Evolutionary conservation across 2,888 invertebrate species (phyloP).

Genomic region (Lochmaea capreae): DNA sequence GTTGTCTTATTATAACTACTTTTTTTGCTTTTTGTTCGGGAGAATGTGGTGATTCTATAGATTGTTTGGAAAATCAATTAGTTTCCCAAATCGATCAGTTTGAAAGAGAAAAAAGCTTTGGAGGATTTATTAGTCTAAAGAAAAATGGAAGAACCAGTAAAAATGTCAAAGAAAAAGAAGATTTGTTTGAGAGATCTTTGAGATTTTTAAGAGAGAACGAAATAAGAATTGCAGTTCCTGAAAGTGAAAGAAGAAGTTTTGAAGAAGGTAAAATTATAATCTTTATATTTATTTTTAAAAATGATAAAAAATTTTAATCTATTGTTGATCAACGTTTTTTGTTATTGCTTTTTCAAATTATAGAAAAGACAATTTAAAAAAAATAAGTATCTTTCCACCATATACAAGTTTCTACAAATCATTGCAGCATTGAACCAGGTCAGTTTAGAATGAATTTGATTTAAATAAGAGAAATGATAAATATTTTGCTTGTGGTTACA

Average conservation of each 20-base stretch:
- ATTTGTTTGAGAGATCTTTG: conserved; percentile 66
- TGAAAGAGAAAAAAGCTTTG: conserved; percentile 65
- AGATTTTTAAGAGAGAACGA: conserved; percentile 67
- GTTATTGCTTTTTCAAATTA: not conserved
- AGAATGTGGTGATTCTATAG: conserved; percentile 56
- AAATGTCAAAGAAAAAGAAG: conserved; percentile 55
- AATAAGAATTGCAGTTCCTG: conserved; percentile 64
- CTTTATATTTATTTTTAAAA: not conserved
- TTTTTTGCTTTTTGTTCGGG: conserved; percentile 8
- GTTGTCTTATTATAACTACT: conserved; percentile 4
- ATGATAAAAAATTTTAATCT: too few relatives aligned
- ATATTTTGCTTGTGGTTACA: conserved; percentile 8
- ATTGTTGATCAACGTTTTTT: too few relatives aligned
- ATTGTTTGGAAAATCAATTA: conserved; percentile 64
- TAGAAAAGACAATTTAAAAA: not conserved
- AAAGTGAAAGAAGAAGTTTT: conserved; percentile 58
- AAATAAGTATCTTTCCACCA: not conserved
- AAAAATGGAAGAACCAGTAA: conserved; percentile 60
- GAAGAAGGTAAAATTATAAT: conserved; percentile 48
- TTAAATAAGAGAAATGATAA: conserved; percentile 28
- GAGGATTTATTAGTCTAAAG: conserved; percentile 59
- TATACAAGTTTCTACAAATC: not conserved
- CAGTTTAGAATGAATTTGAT: conserved; percentile 20
- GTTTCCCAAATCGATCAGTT: conserved; percentile 65
- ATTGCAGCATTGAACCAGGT: conserved; percentile 8